These are phyloP conservation scores for Perdita meconis DNA, from an alignment of 2,888 invertebrate species.

Conservation along the genomic window DNA sequence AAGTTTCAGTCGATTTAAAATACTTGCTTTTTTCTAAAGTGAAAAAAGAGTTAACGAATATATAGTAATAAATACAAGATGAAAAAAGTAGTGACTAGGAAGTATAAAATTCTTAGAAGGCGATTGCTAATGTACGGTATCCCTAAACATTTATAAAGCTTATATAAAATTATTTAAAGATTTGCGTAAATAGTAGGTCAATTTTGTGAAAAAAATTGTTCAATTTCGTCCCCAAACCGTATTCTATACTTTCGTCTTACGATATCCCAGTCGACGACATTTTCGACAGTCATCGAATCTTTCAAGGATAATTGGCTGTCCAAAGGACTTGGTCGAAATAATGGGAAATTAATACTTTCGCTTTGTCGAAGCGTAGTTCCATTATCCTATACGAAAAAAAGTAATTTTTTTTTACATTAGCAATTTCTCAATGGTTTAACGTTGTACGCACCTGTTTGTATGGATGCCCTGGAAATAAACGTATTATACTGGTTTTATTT, in stretches of 20 bases:
- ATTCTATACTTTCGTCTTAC: conserved; percentile 84
- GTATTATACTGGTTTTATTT: conserved; percentile 76
- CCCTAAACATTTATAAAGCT: conserved; percentile 1
- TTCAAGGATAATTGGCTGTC: conserved; percentile 80
- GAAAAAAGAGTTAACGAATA: too few relatives aligned
- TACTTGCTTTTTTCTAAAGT: background rate
- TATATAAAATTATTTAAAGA: conserved; percentile 21
- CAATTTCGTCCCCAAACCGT: conserved; percentile 81
- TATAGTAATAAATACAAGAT: background rate
- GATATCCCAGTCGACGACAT: conserved; percentile 85
- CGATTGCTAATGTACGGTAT: background rate
- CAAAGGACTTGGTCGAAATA: conserved; percentile 78
- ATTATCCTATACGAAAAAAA: conserved; percentile 74
- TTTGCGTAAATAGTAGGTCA: conserved; percentile 2
- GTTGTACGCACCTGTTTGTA: conserved; percentile 47
- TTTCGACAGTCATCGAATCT: conserved; percentile 81
- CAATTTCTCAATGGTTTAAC: too few relatives aligned
- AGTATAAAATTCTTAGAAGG: conserved; percentile 23
- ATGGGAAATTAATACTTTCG: conserved; percentile 72
- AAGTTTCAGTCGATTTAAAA: conserved; percentile 3
- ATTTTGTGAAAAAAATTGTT: conserved; percentile 71
- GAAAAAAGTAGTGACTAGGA: conserved; percentile 32
- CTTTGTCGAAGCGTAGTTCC: conserved; percentile 78
- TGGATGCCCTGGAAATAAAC: conserved; percentile 58
- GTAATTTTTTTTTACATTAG: background rate